Percentiles rank a stretch among this genome's conserved stretches.
These are phyloP conservation scores for Pinctada fucata DNA, from an alignment of 2,888 invertebrate genomes.

Conservation along the genomic window DNA sequence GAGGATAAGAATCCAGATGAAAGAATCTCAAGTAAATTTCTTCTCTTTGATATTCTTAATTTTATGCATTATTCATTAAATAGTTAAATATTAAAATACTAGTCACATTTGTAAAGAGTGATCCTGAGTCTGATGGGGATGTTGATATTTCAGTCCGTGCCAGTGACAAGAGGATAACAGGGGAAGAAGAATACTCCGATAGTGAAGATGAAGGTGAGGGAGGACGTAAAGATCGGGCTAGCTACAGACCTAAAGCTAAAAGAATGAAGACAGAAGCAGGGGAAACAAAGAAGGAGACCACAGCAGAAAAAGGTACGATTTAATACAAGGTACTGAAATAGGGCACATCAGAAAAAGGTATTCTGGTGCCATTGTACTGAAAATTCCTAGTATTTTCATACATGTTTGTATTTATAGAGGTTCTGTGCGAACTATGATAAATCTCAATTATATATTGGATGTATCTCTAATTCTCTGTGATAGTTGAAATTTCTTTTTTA, in stretches of 20 bases:
- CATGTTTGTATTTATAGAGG: not conserved
- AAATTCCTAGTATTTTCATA: too few species aligned
- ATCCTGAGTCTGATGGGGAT: too few species aligned
- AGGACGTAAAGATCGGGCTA: conserved; percentile 65
- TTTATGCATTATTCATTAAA: not conserved
- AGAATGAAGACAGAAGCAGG: conserved; percentile 61
- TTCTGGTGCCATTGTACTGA: too few species aligned
- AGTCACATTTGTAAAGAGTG: not conserved
- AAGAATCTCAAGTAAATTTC: conserved; percentile 79
- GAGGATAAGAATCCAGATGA: conserved; percentile 95
- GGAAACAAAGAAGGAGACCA: conserved; percentile 58
- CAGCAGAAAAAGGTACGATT: conserved; percentile 55
- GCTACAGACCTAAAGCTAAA: conserved; percentile 68
- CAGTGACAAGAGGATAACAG: conserved; percentile 93
- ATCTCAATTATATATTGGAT: too few species aligned
- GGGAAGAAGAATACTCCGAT: conserved; percentile 91
- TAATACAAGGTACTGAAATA: too few species aligned
- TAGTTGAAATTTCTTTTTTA: too few species aligned
- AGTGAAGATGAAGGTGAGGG: conserved; percentile 88
- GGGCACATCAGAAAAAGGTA: too few species aligned
- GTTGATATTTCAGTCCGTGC: conserved; percentile 75
- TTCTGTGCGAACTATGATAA: too few species aligned
- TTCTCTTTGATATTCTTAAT: not conserved
- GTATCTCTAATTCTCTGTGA: too few species aligned
- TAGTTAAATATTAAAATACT: not conserved